Percentiles rank a stretch among this genome's conserved stretches.
Conservation (phyloP, 2,797 vertebrate species). For the Eulemur coronatus region DNA sequence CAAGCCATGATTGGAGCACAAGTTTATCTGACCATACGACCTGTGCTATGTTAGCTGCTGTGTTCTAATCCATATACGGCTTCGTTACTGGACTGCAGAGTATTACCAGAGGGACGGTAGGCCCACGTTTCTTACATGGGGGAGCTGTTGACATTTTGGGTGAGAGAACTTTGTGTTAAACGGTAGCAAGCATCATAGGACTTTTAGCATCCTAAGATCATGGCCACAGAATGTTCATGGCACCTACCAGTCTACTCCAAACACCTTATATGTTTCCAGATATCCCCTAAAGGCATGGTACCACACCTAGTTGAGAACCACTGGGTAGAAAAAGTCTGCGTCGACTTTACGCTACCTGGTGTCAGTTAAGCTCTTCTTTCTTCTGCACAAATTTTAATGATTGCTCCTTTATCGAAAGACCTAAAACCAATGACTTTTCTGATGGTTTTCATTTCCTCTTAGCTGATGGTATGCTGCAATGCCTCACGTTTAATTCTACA, state of each 20-base stretch:
- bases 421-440: neutral
- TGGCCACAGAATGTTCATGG: neutral
- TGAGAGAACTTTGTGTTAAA: neutral
- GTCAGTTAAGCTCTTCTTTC: neutral
- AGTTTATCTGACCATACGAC: neutral
- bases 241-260: neutral
- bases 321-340: neutral
- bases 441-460: neutral
- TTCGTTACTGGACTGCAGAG: neutral
- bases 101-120: neutral
- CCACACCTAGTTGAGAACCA: neutral
- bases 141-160: neutral
- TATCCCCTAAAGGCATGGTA: neutral
- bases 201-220: neutral
- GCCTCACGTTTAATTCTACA: neutral
- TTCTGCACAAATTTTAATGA: neutral
- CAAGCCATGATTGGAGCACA: neutral
- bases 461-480: neutral
- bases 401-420: neutral
- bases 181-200: neutral
- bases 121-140: neutral
- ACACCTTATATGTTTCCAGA: neutral
- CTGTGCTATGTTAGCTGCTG: neutral
- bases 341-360: neutral
- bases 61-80: neutral